Base-by-base conservation (phyloP, 2,113 vertebrate genomes). In the Rhinoderma darwinii region DNA sequence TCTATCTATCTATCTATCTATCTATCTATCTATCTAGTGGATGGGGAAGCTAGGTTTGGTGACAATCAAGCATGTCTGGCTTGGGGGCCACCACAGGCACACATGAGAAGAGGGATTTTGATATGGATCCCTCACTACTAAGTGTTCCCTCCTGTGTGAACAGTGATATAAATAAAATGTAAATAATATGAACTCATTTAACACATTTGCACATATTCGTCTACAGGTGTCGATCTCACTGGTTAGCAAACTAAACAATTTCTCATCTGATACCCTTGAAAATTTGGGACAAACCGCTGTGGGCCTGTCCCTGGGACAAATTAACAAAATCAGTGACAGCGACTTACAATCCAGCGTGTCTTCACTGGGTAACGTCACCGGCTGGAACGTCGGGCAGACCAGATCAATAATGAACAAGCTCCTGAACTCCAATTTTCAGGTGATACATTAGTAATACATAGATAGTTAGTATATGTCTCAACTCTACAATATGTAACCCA, bases 361-460 rank as follows among this genome's bases (percentile, higher is more conserved):
- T 15, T 44, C 68, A 25, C 87, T 93, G 87, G 83, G 41, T 0
- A 0, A 43, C 0, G 86, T 93, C 25, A 41, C 0, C 0, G 86
- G 89, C 39, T 90, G 90, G 90, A 92, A 0, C 0, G 0, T 10
- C 1, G 90, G 88, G 11, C 90, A 92, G 84, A 17, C 91, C 83
- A 20, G 68, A 0, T 0, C 90, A 0, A 75, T 93, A 0, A 0
- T 88, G 47, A n/a, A 0, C 54, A 92, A 88, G 39, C 89, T 92
- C 39, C 83, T 92, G 14, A 2, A 0, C 18, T 89, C 89, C 14
- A 89, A 90, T 35, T 91, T 89, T 35, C 85, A 90, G 91, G 92
- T 93, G 89, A 0, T 18, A 39, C 37, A 17, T 18, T 0, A 35
- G 25, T 20, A 43, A 41, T 41, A 1, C 9, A 25, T 27, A 5